Evolutionary conservation across 2,888 invertebrate genomes (phyloP).

Genomic region (Chalcis sispes): DNA sequence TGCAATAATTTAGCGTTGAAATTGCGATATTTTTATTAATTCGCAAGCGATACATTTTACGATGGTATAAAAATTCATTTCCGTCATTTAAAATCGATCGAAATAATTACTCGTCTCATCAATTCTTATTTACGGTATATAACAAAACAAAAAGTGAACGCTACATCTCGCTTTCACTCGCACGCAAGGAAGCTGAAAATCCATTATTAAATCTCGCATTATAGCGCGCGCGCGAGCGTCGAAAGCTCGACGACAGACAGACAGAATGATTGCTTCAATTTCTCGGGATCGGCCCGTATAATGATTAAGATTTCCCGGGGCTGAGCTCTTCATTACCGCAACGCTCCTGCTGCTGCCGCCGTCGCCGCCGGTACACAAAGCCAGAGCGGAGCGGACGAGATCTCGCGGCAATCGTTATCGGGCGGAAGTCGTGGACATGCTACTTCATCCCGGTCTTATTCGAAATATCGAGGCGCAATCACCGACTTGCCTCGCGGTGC

Average conservation of each 20-base stretch:
- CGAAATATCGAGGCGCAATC: slow-evolving; percentile 43
- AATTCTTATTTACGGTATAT: no score
- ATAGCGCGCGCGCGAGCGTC: not conserved
- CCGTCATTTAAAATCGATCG: no score
- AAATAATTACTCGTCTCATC: no score
- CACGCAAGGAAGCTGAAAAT: not conserved
- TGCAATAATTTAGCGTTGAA: not conserved
- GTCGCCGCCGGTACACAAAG: not conserved
- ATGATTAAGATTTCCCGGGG: slow-evolving; percentile 52
- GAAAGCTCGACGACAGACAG: slow-evolving; percentile 5
- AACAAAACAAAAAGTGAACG: no score
- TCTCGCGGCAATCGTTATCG: slow-evolving; percentile 55
- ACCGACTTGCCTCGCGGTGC: slow-evolving; percentile 7
- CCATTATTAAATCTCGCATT: not conserved
- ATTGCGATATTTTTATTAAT: no score
- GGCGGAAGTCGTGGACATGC: slow-evolving; percentile 53
- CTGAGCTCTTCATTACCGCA: slow-evolving; percentile 52
- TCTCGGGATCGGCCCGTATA: slow-evolving; percentile 26
- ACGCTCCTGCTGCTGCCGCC: not conserved
- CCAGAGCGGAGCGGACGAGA: not conserved
- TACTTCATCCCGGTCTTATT: slow-evolving; percentile 33
- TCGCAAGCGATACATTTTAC: no score
- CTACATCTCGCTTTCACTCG: no score
- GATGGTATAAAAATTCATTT: no score
- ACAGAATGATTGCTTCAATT: slow-evolving; percentile 36